These are phyloP conservation scores for Paracyclopina nana DNA, from an alignment of 1,140 invertebrate genomes.

Conservation along the genomic window DNA sequence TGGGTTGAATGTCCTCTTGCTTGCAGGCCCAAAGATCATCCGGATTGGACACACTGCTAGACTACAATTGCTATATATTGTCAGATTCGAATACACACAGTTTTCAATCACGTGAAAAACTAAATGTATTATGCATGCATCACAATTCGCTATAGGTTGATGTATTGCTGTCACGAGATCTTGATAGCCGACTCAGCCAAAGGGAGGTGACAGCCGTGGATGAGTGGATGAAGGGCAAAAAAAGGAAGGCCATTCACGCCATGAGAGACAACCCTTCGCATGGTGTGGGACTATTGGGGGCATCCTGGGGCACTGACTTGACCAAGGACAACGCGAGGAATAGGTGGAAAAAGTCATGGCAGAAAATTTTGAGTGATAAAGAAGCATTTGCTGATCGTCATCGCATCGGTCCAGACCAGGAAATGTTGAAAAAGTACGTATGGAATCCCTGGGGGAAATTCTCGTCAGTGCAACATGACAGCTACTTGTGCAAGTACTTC, in stretches of 20 bases:
- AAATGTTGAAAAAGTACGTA: background rate
- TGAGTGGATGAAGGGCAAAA: slow-evolving; percentile 18
- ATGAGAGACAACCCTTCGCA: slow-evolving; percentile 18
- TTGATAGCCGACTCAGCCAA: slow-evolving; percentile 16
- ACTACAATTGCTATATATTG: too few species aligned
- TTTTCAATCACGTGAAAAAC: too few species aligned
- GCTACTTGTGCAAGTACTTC: slow-evolving; percentile 1
- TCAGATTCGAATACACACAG: too few species aligned
- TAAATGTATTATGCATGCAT: too few species aligned
- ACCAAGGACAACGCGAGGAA: background rate
- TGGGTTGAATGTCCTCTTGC: background rate
- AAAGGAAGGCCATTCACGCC: slow-evolving; percentile 18
- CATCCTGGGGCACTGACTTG: background rate
- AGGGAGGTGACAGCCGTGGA: slow-evolving; percentile 18
- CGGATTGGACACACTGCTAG: slow-evolving; percentile 11
- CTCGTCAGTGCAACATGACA: background rate
- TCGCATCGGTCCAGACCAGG: slow-evolving; percentile 6
- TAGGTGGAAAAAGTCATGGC: background rate
- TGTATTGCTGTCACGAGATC: background rate
- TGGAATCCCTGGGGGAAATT: slow-evolving; percentile 9
- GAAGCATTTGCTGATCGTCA: background rate
- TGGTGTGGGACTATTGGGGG: slow-evolving; percentile 9
- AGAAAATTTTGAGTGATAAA: background rate
- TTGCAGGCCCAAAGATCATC: background rate
- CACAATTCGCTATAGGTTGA: too few species aligned